These are phyloP conservation scores for Natator depressus DNA, from an alignment of 2,113 vertebrate genomes.

Conservation along the genomic window DNA sequence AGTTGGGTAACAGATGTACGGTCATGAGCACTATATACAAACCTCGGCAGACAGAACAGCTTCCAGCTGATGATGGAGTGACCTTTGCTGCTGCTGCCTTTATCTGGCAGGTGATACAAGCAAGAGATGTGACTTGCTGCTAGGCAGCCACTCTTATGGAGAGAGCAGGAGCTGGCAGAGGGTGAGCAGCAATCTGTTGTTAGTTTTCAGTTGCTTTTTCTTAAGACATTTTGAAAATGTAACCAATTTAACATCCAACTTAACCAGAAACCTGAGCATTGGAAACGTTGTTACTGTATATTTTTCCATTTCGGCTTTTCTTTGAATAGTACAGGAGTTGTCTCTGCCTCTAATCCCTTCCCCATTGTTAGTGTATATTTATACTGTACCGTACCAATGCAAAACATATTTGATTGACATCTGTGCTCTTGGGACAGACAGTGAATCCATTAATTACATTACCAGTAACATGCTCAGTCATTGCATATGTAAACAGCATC, in stretches of 20 bases:
- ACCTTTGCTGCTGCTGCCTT: slow-evolving; percentile 18
- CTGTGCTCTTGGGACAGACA: not conserved
- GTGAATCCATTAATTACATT: not conserved
- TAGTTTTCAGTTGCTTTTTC: no score
- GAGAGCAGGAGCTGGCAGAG: not conserved
- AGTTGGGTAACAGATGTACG: not conserved
- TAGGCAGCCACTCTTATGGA: slow-evolving; percentile 15
- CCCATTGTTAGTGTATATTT: not conserved
- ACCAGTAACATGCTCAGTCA: not conserved
- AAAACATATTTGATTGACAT: not conserved
- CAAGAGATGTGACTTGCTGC: not conserved
- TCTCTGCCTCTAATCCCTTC: not conserved
- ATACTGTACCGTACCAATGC: not conserved
- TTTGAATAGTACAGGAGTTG: not conserved
- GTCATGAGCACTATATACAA: slow-evolving; percentile 33
- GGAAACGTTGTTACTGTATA: not conserved
- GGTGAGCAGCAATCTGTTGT: not conserved
- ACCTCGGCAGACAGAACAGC: not conserved
- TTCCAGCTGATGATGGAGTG: slow-evolving; percentile 11
- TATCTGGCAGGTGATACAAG: slow-evolving; percentile 20
- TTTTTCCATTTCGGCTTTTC: not conserved
- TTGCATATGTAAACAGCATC: not conserved
- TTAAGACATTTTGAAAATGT: not conserved
- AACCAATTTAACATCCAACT: not conserved
- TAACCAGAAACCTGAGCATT: not conserved